A percentile compares a stretch with the other conserved stretches of the same genome.
These are phyloP conservation scores for Rhimphoctona megacephalus DNA, from an alignment of 2,888 invertebrate species.

Conservation along the genomic window DNA sequence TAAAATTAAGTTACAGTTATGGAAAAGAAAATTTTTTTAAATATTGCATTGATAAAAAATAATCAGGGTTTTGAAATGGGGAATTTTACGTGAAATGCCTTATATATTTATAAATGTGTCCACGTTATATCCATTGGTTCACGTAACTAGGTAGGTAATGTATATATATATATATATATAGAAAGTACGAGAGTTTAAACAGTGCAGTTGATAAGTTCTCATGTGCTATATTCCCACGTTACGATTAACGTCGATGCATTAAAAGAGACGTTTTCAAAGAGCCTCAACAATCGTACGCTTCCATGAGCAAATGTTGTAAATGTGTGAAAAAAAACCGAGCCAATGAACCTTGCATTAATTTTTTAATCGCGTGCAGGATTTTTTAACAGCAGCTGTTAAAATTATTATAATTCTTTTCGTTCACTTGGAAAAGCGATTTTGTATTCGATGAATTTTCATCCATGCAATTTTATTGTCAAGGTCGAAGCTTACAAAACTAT, in stretches of 20 bases:
- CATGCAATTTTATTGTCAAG: constrained; percentile 59
- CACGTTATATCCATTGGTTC: not conserved
- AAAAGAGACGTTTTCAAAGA: constrained; percentile 38
- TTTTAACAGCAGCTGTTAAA: not conserved
- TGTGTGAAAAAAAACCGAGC: not conserved
- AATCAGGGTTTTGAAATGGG: not conserved
- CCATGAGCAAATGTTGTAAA: constrained; percentile 34
- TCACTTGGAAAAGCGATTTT: not conserved
- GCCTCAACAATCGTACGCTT: constrained; percentile 48
- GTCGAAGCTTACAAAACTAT: constrained; percentile 34
- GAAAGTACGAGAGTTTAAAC: constrained; percentile 34
- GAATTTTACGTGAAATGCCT: not conserved
- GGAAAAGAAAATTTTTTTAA: no score
- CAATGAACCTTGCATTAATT: constrained; percentile 22
- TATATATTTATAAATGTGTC: not conserved
- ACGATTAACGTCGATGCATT: constrained; percentile 48
- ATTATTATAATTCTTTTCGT: not conserved
- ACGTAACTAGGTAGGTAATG: constrained; percentile 26
- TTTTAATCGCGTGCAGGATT: not conserved
- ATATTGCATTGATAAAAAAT: not conserved
- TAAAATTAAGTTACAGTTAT: no score
- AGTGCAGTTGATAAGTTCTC: constrained; percentile 47
- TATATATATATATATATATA: no score
- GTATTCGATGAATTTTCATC: not conserved
- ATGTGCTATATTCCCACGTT: constrained; percentile 62